Percentiles rank a stretch among this genome's conserved stretches.
phyloP scores from a whole-genome alignment of 1,140 invertebrate species.

The Drosophila miranda region DNA sequence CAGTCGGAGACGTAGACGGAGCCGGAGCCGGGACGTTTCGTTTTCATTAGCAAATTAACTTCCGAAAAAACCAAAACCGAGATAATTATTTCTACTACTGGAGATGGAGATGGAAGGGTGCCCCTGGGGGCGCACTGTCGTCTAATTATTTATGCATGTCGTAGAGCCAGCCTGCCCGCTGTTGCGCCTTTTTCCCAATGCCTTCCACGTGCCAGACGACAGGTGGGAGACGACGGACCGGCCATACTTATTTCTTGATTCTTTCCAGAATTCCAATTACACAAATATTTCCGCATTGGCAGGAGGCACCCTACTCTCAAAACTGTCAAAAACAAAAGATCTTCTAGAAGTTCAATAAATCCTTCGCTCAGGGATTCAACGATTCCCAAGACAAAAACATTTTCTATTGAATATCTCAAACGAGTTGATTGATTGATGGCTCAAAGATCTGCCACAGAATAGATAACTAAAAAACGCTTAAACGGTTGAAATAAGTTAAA shows the following conservation, averaged over 20 bases:
- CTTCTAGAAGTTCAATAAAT: too few relatives aligned
- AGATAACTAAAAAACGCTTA: too few relatives aligned
- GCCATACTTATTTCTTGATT: conserved; percentile 1
- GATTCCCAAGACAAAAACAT: too few relatives aligned
- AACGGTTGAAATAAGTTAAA: too few relatives aligned
- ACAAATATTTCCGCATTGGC: conserved; percentile 31
- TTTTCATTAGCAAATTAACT: conserved; percentile 69
- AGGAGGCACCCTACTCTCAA: too few relatives aligned
- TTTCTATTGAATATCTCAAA: too few relatives aligned
- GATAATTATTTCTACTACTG: background rate
- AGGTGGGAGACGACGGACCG: conserved; percentile 9
- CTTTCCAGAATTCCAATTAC: conserved; percentile 53
- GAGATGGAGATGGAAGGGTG: conserved; percentile 5
- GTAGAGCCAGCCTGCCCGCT: conserved; percentile 2
- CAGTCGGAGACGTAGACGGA: background rate
- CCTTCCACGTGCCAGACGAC: conserved; percentile 56
- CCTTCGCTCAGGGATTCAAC: too few relatives aligned
- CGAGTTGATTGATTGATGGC: too few relatives aligned
- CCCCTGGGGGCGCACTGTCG: background rate
- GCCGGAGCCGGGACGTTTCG: conserved; percentile 34
- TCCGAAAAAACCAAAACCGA: conserved; percentile 36
- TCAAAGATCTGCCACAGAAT: too few relatives aligned
- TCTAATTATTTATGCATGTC: conserved; percentile 55
- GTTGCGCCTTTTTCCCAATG: conserved; percentile 45
- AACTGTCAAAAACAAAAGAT: too few relatives aligned